These are phyloP conservation scores for Danaus melanippus DNA, from an alignment of 1,140 invertebrate species.

Conservation along the genomic window DNA sequence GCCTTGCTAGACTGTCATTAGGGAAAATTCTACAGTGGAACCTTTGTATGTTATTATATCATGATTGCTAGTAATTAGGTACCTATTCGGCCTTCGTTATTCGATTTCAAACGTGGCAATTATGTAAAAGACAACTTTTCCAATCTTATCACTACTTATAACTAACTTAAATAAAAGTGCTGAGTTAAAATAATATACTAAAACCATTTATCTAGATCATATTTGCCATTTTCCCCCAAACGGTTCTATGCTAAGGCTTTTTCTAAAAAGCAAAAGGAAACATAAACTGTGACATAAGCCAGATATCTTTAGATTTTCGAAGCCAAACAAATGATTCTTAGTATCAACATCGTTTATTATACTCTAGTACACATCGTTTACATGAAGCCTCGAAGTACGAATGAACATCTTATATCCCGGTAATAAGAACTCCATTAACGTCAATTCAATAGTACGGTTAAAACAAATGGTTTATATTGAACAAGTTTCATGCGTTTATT, in stretches of 20 bases:
- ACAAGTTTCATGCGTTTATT: conserved; percentile 54
- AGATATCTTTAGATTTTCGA: conserved; percentile 35
- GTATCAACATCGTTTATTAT: conserved; percentile 46
- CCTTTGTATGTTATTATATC: no score
- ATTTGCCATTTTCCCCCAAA: no score
- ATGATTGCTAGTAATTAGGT: no score
- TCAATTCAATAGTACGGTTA: conserved; percentile 17
- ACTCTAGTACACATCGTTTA: conserved; percentile 30
- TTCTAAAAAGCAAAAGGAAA: conserved; percentile 14
- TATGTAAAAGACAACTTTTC: no score
- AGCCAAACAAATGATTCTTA: conserved; percentile 47
- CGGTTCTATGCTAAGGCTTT: background rate
- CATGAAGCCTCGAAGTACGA: conserved; percentile 13
- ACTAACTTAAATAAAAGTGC: no score
- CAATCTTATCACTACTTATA: no score
- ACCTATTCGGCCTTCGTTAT: no score
- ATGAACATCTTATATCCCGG: conserved; percentile 23
- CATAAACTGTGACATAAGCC: conserved; percentile 18
- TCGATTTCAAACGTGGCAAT: no score
- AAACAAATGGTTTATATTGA: conserved; percentile 41
- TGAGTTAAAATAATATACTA: no score
- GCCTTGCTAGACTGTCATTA: no score
- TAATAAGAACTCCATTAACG: conserved; percentile 19
- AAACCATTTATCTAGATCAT: no score
- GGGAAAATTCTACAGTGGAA: no score